Conservation (phyloP, 2,113 vertebrate species). For the Pygoscelis antarcticus region DNA sequence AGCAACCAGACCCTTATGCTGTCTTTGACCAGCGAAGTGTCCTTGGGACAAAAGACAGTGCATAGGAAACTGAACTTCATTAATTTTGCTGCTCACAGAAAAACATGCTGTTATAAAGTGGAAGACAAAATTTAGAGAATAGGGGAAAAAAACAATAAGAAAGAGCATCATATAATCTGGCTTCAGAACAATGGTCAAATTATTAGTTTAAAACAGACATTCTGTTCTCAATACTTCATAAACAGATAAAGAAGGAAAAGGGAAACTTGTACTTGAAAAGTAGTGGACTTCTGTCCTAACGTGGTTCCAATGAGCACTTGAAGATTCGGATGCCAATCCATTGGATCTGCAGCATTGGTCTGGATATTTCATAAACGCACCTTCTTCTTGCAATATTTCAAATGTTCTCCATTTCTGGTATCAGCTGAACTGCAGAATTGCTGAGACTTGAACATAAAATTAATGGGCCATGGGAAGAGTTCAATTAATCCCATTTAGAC, state of each 20-base stretch:
- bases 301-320: background rate
- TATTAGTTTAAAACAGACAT: conserved; percentile 20
- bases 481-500: background rate
- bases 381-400: background rate
- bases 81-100: background rate
- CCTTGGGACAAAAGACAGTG: background rate
- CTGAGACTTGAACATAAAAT: background rate
- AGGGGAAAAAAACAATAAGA: background rate
- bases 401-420: background rate
- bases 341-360: background rate
- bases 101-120: background rate
- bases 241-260: conserved; percentile 7
- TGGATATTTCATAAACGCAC: background rate
- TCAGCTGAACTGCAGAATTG: background rate
- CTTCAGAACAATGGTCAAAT: conserved; percentile 17
- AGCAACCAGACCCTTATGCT: background rate
- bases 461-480: background rate
- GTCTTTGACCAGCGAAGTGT: background rate
- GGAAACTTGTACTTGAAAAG: background rate
- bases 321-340: background rate
- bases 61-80: conserved; percentile 11
- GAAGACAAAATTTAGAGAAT: background rate
- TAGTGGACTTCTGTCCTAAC: background rate
- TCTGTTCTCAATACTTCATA: background rate
- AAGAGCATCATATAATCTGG: background rate